phyloP scores from a whole-genome alignment of 1,140 invertebrate genomes.

The Zeugodacus cucurbitae region DNA sequence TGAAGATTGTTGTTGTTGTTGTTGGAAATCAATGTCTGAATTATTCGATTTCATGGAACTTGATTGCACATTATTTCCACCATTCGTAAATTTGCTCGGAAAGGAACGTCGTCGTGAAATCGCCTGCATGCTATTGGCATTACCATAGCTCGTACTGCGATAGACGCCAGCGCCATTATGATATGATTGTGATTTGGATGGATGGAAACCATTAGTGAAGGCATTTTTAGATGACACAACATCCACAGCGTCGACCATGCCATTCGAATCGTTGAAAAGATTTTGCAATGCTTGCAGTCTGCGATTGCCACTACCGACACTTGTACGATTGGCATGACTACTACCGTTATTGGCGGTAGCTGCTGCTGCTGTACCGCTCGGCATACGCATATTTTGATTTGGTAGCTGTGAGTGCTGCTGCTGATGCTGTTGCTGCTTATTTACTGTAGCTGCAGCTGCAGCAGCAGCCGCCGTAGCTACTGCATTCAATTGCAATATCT shows the following conservation, averaged over 20 bases:
- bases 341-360: slow-evolving; percentile 22
- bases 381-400: slow-evolving; percentile 3
- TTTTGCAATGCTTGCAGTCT: slow-evolving; percentile 43
- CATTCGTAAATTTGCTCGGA: not conserved
- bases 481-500: slow-evolving; percentile 45
- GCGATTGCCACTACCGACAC: not conserved
- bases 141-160: slow-evolving; percentile 21
- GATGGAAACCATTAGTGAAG: not conserved
- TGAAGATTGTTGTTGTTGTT: slow-evolving; percentile 19
- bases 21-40: slow-evolving; percentile 19
- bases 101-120: slow-evolving; percentile 24
- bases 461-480: slow-evolving; percentile 34
- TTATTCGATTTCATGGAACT: slow-evolving; percentile 4
- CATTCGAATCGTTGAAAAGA: slow-evolving; percentile 45
- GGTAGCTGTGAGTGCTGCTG: not conserved
- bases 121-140: not conserved
- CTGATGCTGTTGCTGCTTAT: slow-evolving; percentile 41
- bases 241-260: slow-evolving; percentile 34
- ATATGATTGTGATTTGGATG: slow-evolving; percentile 28
- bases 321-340: slow-evolving; percentile 13
- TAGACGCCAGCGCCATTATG: not conserved
- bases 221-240: not conserved
- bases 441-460: slow-evolving; percentile 34
- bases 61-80: not conserved
- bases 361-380: not conserved